These are phyloP conservation scores for Alosa sapidissima DNA, from an alignment of 2,797 vertebrate genomes.

Conservation along the genomic window DNA sequence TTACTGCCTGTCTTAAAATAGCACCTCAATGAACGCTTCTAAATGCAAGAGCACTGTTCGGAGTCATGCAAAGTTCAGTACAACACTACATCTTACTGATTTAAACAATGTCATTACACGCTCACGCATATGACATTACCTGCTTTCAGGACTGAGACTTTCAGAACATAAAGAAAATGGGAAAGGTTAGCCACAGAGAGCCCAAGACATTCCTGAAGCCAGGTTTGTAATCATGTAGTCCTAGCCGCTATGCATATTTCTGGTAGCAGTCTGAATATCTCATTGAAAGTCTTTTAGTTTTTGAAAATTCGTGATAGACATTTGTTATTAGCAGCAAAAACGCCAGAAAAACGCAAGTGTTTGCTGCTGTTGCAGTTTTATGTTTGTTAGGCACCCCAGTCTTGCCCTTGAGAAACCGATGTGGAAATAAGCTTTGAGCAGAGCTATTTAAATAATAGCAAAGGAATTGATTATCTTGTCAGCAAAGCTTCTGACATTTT, in stretches of 20 bases:
- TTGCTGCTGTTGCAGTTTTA: background rate
- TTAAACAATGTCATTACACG: background rate
- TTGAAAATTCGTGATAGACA: background rate
- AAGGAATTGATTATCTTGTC: conserved; percentile 20
- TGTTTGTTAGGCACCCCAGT: background rate
- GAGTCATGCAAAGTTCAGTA: background rate
- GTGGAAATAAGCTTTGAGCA: background rate
- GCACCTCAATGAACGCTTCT: background rate
- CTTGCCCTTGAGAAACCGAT: conserved; percentile 11
- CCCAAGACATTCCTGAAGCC: too few relatives aligned
- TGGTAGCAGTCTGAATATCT: too few relatives aligned
- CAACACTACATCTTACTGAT: background rate
- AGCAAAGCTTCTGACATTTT: background rate
- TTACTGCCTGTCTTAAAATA: conserved; percentile 40
- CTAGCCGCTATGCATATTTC: too few relatives aligned
- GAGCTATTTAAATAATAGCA: conserved; percentile 11
- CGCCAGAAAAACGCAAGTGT: background rate
- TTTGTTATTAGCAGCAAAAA: background rate
- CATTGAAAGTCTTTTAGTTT: too few relatives aligned
- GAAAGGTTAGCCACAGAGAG: background rate
- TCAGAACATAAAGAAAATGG: background rate
- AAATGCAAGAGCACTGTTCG: background rate
- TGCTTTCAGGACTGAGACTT: background rate
- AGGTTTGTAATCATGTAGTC: too few relatives aligned
- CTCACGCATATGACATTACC: too few relatives aligned